Evolutionary conservation across 2,888 invertebrate genomes (phyloP).

Genomic region (Parnassius mnemosyne): DNA sequence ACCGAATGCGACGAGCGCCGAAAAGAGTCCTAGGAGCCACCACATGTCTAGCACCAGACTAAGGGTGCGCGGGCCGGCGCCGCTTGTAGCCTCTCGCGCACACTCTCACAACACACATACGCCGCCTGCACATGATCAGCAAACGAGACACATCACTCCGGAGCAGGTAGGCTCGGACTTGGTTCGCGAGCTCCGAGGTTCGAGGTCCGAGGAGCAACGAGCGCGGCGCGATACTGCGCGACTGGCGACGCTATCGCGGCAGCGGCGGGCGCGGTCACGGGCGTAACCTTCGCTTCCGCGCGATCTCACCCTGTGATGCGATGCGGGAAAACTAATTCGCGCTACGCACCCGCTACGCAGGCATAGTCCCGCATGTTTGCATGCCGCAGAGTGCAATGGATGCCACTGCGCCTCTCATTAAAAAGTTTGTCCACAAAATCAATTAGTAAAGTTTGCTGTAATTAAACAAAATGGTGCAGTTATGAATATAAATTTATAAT

Average conservation of each 20-base stretch:
- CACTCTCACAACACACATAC: constrained; percentile 64
- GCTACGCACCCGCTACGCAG: constrained; percentile 38
- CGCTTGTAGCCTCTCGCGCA: constrained; percentile 63
- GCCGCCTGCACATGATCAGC: constrained; percentile 65
- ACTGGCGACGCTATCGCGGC: constrained; percentile 54
- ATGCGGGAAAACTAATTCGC: constrained; percentile 38
- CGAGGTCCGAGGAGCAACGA: constrained; percentile 68
- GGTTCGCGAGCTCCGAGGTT: constrained; percentile 40
- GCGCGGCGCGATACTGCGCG: constrained; percentile 68
- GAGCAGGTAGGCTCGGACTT: constrained; percentile 31
- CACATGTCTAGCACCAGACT: constrained; percentile 69
- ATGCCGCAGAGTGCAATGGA: not conserved
- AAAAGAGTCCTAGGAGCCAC: constrained; percentile 57
- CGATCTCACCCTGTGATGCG: constrained; percentile 70
- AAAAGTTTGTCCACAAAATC: not conserved
- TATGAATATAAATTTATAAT: not conserved
- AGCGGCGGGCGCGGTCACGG: constrained; percentile 73
- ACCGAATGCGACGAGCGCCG: constrained; percentile 60
- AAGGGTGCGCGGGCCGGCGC: constrained; percentile 50
- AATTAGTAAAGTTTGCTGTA: not conserved
- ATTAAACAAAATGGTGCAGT: not conserved
- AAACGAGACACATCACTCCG: constrained; percentile 60
- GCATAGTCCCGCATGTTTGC: constrained; percentile 3
- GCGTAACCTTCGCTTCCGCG: constrained; percentile 74
- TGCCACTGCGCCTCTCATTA: not conserved